A percentile compares a stretch with the other conserved stretches of the same genome.
Evolutionary conservation across 2,113 vertebrate species (phyloP).

Genomic region (Chelonoidis abingdonii): DNA sequence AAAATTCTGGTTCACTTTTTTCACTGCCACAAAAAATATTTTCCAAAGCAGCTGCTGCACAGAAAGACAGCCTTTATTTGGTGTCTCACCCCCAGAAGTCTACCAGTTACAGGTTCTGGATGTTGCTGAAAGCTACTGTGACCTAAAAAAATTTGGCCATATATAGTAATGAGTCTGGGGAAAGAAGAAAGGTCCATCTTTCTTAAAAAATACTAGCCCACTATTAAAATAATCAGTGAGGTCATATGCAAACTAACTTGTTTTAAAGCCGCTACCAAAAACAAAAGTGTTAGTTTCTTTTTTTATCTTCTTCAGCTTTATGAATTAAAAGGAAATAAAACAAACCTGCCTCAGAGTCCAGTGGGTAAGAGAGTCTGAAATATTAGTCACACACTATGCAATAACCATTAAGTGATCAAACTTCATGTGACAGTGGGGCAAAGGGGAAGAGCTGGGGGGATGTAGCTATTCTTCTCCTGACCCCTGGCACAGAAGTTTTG

Average conservation of each 20-base stretch:
- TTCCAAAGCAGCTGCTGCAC: slow-evolving; percentile 22
- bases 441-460: neutral
- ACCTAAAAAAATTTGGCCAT: neutral
- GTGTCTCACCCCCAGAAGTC: neutral
- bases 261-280: neutral
- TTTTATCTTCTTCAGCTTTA: neutral
- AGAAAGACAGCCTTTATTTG: slow-evolving; percentile 31
- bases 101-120: neutral
- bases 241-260: slow-evolving; percentile 14
- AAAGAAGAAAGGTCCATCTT: neutral
- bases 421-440: neutral
- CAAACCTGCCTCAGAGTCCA: neutral
- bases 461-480: neutral
- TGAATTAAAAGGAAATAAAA: slow-evolving; percentile 3
- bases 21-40: slow-evolving; percentile 30
- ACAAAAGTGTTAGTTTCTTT: rapidly evolving
- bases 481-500: neutral
- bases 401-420: neutral
- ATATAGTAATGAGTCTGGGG: neutral
- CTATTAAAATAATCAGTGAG: neutral
- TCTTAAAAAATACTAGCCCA: neutral
- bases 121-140: neutral
- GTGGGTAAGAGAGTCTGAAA: neutral
- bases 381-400: neutral
- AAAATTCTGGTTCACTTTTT: slow-evolving; percentile 5